Evolutionary conservation across 2,888 invertebrate genomes (phyloP).

Genomic region (Oligia fasciuncula): DNA sequence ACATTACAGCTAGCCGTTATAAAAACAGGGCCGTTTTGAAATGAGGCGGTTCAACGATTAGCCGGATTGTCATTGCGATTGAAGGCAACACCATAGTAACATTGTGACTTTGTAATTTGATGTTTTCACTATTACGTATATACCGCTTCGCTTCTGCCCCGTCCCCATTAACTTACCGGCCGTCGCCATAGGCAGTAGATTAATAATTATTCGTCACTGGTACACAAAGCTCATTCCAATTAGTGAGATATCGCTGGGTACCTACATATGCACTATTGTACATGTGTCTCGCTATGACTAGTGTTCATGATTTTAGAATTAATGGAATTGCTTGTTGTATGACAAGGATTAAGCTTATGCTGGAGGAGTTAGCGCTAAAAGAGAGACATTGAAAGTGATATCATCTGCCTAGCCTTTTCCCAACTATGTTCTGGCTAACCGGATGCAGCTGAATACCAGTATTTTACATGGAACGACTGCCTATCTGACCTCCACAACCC

Average conservation of each 20-base stretch:
- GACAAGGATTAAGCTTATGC: background rate
- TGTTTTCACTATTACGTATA: background rate
- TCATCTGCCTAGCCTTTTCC: background rate
- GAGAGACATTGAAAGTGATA: background rate
- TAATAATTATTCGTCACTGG: slow-evolving; percentile 52
- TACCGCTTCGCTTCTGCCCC: background rate
- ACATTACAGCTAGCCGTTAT: too few species aligned
- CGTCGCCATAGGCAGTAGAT: slow-evolving; percentile 17
- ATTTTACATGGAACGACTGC: too few species aligned
- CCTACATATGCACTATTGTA: background rate
- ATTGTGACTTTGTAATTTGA: background rate
- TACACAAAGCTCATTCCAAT: slow-evolving; percentile 55
- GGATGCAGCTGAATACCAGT: too few species aligned
- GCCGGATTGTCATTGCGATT: background rate
- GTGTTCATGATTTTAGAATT: slow-evolving; percentile 20
- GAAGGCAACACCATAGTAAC: background rate
- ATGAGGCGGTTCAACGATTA: too few species aligned
- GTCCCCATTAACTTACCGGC: background rate
- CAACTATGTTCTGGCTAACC: too few species aligned
- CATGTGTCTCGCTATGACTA: slow-evolving; percentile 1
- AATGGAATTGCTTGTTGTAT: background rate
- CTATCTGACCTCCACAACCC: too few species aligned
- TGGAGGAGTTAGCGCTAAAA: background rate
- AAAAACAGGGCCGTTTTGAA: too few species aligned
- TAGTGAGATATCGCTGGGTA: slow-evolving; percentile 30